These are phyloP conservation scores for Brenthis daphne DNA, from an alignment of 2,888 invertebrate species.

Conservation along the genomic window DNA sequence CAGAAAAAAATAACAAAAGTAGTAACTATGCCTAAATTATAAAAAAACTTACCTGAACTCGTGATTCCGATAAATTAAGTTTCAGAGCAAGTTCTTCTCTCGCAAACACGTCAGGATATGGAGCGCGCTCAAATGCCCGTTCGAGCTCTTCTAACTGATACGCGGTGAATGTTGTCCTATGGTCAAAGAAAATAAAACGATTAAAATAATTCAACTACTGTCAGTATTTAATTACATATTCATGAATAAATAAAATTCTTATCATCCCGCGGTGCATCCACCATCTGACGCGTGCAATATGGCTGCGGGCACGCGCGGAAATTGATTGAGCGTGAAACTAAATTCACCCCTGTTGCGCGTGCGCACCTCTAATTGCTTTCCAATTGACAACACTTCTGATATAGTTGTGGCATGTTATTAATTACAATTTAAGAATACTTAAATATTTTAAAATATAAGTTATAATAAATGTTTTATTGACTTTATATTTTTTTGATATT, in stretches of 20 bases:
- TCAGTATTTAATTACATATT: slow-evolving; percentile 43
- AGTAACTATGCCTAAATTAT: not conserved
- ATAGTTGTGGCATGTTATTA: slow-evolving; percentile 52
- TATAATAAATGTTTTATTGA: no score
- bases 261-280: slow-evolving; percentile 55
- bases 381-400: slow-evolving; percentile 63
- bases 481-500: no score
- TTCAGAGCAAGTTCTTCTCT: slow-evolving; percentile 96
- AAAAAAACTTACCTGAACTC: slow-evolving; percentile 69
- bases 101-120: slow-evolving; percentile 98
- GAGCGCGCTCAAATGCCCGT: slow-evolving; percentile 96
- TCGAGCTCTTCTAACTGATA: slow-evolving; percentile 97
- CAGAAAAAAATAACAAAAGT: no score
- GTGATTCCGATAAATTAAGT: slow-evolving; percentile 91
- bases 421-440: slow-evolving; percentile 36
- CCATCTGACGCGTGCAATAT: slow-evolving; percentile 82
- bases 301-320: slow-evolving; percentile 79
- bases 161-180: slow-evolving; percentile 97
- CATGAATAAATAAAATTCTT: slow-evolving; percentile 55
- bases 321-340: slow-evolving; percentile 81
- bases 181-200: slow-evolving; percentile 42
- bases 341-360: slow-evolving; percentile 76
- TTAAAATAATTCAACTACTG: slow-evolving; percentile 2
- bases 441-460: slow-evolving; percentile 24
- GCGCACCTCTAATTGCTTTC: slow-evolving; percentile 70